Base-by-base conservation (phyloP, 1,140 invertebrate species). In the Pissodes strobi region DNA sequence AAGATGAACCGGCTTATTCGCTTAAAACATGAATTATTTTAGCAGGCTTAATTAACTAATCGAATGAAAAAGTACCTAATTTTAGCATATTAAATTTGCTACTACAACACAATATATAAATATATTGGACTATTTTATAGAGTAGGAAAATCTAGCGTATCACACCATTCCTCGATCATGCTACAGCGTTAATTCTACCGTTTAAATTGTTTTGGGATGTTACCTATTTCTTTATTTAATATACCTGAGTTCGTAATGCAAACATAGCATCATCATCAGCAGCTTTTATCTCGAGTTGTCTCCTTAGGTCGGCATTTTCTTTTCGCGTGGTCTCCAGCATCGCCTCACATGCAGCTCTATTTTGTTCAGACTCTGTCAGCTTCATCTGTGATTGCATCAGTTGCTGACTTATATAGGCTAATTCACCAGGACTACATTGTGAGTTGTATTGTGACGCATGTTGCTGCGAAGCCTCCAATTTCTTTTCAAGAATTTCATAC, bases 201-300 rank as follows among this genome's bases (percentile, higher is more conserved):
- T n/a, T n/a, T n/a, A n/a, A n/a, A n/a, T n/a, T n/a, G n/a, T n/a
- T n/a, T n/a, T n/a, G n/a, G n/a, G n/a, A n/a, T n/a, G n/a, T n/a
- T n/a, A n/a, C n/a, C n/a, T n/a, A n/a, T n/a, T n/a, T n/a, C n/a
- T n/a, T n/a, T n/a, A n/a, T n/a, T n/a, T 19, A 37, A 53, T 13
- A 45, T 56, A 71, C 67, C 51, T 73, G 72, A 15, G 68, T 41
- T 23, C 60, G 48, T 34, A 73, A 46, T 27, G 68, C 69, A 49
- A 34, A 67, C 15, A 65, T 19, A 13, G 43, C 57, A 30, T 69
- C 69, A 3, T 56, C 21, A 15, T 38, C 39, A 18, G 12, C 6
- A 21, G 43, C 10, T 17, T 18, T 57, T 52, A 13, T 30, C 23
- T 0, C 49, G 18, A n/a, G 65, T 53, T 72, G 19, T 21, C 18